phyloP scores from a whole-genome alignment of 2,888 invertebrate species.

The Dasypogon diadema region DNA sequence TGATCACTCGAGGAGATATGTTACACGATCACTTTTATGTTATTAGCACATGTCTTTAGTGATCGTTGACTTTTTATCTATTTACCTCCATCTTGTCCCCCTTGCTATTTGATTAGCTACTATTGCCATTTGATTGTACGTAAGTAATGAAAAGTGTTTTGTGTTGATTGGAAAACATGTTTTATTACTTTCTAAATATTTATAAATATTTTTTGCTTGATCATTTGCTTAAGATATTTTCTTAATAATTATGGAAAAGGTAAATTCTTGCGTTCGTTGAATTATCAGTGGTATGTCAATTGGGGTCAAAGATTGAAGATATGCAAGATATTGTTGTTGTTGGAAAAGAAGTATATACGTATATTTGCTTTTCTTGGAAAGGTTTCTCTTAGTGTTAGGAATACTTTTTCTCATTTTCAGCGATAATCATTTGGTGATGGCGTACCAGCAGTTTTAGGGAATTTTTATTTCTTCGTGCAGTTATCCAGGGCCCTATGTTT shows the following conservation, averaged over 20 bases:
- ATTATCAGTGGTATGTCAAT: no score
- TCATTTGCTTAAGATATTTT: neutral
- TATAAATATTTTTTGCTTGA: constrained; percentile 7
- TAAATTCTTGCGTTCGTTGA: neutral
- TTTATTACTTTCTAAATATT: constrained; percentile 48
- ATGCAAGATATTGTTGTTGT: no score
- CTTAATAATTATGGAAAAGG: neutral
- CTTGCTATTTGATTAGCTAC: neutral
- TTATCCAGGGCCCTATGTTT: no score
- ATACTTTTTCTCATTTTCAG: no score
- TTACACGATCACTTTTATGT: constrained; percentile 43
- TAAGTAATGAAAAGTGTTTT: constrained; percentile 10
- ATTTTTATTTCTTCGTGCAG: no score
- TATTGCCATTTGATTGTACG: neutral
- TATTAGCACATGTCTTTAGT: constrained; percentile 44
- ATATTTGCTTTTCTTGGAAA: no score
- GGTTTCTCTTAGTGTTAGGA: no score
- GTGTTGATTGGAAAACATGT: constrained; percentile 20
- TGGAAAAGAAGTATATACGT: no score
- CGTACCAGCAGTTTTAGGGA: no score
- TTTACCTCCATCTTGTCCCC: neutral
- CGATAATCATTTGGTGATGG: no score
- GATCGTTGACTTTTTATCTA: constrained; percentile 25
- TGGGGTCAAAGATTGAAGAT: no score
- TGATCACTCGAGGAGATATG: constrained; percentile 33